Percentiles rank a stretch among this genome's conserved stretches.
phyloP scores from a whole-genome alignment of 2,888 invertebrate genomes.

The Pseudeuparius sepicola region DNA sequence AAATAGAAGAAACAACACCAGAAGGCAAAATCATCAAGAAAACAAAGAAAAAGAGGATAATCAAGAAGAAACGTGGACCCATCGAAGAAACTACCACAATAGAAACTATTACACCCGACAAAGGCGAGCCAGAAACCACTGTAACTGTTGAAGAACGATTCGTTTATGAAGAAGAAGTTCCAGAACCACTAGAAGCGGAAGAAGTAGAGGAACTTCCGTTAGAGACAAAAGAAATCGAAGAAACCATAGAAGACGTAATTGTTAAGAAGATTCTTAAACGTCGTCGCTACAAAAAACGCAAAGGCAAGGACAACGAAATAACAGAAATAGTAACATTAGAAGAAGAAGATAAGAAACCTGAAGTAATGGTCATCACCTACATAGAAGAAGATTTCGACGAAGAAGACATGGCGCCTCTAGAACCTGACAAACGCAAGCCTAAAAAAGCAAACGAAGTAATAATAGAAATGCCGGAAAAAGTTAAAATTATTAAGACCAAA shows the following conservation, averaged over 20 bases:
- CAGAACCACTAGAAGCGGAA: conserved; percentile 20
- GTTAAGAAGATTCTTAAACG: conserved; percentile 38
- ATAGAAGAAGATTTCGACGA: conserved; percentile 25
- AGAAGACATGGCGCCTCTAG: conserved; percentile 17
- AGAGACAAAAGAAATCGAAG: conserved; percentile 31
- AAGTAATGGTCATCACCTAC: conserved; percentile 33
- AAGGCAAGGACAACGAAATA: conserved; percentile 31
- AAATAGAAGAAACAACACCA: conserved; percentile 18
- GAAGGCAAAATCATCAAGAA: conserved; percentile 27
- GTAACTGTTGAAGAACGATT: conserved; percentile 26
- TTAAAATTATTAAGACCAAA: conserved; percentile 28
- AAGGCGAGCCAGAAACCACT: conserved; percentile 26
- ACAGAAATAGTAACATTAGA: conserved; percentile 29
- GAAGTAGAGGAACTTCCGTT: conserved; percentile 29
- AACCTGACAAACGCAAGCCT: conserved; percentile 20
- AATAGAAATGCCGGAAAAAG: conserved; percentile 31
- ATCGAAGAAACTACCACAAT: conserved; percentile 28
- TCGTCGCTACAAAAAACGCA: conserved; percentile 40
- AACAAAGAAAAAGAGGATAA: conserved; percentile 25
- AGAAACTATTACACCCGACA: conserved; percentile 24
- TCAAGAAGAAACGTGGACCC: conserved; percentile 29
- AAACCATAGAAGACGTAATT: conserved; percentile 22
- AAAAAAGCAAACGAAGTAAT: conserved; percentile 18
- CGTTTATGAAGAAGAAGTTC: conserved; percentile 20
- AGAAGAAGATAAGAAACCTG: conserved; percentile 19